Percentiles rank a stretch among this genome's conserved stretches.
These are phyloP conservation scores for Chrysochloris asiatica DNA, from an alignment of 2,113 vertebrate species.

Conservation along the genomic window DNA sequence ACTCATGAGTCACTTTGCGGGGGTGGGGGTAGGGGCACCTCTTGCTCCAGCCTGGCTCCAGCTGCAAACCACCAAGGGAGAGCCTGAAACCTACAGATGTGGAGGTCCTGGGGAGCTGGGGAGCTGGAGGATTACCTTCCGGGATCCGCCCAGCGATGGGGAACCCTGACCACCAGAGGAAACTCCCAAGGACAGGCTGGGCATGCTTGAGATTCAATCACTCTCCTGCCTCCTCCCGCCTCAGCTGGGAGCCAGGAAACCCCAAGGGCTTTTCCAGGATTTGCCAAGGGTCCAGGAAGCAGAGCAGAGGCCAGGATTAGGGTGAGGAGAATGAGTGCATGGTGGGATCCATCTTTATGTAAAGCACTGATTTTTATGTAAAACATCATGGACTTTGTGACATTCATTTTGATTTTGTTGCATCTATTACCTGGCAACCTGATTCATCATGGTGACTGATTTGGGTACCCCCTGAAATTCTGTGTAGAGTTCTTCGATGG, in stretches of 20 bases:
- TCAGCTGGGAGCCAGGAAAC: not conserved
- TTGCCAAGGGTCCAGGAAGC: not conserved
- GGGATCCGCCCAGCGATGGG: not conserved
- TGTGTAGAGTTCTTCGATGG: not conserved
- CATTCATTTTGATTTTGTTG: not conserved
- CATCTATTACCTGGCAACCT: fast-evolving
- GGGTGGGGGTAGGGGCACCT: too few relatives aligned
- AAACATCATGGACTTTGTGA: not conserved
- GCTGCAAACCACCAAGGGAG: not conserved
- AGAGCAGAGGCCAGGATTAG: not conserved
- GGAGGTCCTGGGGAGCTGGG: too few relatives aligned
- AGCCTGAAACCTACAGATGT: not conserved
- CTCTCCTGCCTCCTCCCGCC: too few relatives aligned
- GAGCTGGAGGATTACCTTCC: not conserved
- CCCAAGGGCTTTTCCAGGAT: slow-evolving; percentile 32
- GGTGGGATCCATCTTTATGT: not conserved
- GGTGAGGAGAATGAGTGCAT: not conserved
- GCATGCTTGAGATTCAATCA: not conserved
- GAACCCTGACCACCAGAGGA: not conserved
- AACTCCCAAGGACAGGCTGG: not conserved
- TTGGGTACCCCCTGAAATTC: not conserved
- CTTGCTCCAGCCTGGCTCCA: not conserved
- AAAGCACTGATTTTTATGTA: not conserved
- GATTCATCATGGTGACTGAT: not conserved
- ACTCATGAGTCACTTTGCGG: fast-evolving